These are phyloP conservation scores for Phytoseiulus persimilis DNA, from an alignment of 2,888 invertebrate genomes.

Conservation along the genomic window DNA sequence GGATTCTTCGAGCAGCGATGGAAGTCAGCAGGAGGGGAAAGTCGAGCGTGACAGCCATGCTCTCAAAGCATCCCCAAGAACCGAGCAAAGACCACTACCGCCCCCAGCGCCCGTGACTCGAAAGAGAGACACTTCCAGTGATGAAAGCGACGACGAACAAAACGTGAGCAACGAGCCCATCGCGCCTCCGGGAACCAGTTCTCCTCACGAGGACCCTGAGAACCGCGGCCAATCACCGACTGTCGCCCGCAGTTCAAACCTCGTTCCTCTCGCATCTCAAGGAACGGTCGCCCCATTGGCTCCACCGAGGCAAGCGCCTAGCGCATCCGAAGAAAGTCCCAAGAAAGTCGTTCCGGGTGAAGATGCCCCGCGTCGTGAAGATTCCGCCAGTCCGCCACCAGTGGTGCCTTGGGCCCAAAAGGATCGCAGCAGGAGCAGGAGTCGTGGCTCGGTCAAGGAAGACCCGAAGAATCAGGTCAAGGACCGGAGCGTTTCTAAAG, in stretches of 20 bases:
- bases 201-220: neutral
- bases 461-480: neutral
- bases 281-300: neutral
- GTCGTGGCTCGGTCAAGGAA: neutral
- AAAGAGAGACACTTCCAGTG: neutral
- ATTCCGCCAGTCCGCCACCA: neutral
- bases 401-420: neutral
- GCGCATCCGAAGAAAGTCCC: neutral
- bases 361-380: neutral
- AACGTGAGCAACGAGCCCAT: neutral
- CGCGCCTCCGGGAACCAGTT: neutral
- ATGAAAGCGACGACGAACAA: neutral
- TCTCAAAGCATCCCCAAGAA: no score
- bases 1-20: neutral
- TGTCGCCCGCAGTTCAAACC: neutral
- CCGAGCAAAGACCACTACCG: neutral
- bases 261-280: neutral
- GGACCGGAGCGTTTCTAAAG: neutral
- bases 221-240: neutral
- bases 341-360: neutral
- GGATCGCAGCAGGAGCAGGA: neutral
- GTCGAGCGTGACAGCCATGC: no score
- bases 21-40: neutral
- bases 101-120: neutral
- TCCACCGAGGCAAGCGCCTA: neutral